Evolutionary conservation across 2,113 vertebrate genomes (phyloP), one percentile per base, ranked within the genome.

Genomic region (Corythaixoides concolor): DNA sequence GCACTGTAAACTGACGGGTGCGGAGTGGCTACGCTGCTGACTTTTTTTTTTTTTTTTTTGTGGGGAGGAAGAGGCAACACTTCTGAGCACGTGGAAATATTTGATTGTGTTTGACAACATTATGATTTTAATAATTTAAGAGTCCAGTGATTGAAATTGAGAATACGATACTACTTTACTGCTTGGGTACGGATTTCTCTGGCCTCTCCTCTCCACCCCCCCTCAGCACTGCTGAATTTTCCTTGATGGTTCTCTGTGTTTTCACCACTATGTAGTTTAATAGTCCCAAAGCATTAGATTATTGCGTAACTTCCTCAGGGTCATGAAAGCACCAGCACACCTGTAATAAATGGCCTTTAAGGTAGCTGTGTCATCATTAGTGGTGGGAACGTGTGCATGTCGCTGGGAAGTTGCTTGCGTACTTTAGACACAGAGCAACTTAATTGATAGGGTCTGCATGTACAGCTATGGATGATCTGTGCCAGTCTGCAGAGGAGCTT

Each of bases 1-100:
- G 4, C 2, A 0, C 45, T 58, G 0, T 17, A 9, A 68, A 18
- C 17, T 53, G 82, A 21, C 30, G 35, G 55, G 60, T 85, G 45
- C 0, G 1, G 68, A 24, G 41, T 17, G 43, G 35, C 23, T 53
- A 0, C 56, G 78, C 32, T 35, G 0, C 66, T 69, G 74, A 19
- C 56, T 30, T 28, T 37, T n/a, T n/a, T n/a, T n/a, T n/a, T n/a
- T n/a, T n/a, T n/a, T n/a, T n/a, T 49, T 72, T 83, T 58, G 3
- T 22, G 33, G 53, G 35, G 35, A 49, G 56, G 75, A 52, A 49
- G 26, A 66, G 19, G 28, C 67, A 47, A 5, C 2, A 3, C 33
- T 78, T 47, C 45, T 35, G 39, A 82, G 63, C 11, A 4, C 11
- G 28, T 39, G 30, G 32, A 45, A 63, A 18, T 43, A 24, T 43